phyloP scores from a whole-genome alignment of 2,113 vertebrate species.

The Alosa alosa region DNA sequence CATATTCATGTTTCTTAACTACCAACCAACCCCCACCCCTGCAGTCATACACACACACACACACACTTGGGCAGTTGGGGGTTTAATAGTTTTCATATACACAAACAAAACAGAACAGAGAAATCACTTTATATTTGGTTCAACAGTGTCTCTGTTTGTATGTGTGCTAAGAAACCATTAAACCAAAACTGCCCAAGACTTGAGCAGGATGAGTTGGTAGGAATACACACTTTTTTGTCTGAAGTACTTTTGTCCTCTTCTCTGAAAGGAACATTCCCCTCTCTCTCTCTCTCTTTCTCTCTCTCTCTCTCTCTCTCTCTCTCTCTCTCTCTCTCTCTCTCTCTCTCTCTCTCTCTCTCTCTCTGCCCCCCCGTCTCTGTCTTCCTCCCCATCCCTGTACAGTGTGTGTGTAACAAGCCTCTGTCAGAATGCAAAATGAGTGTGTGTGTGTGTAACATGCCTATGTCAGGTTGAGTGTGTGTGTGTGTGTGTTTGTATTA shows the following conservation, averaged over 20 bases:
- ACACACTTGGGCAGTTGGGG: not conserved
- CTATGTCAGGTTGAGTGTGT: no score
- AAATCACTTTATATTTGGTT: not conserved
- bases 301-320: not conserved
- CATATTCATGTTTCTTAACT: not conserved
- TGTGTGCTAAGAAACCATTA: not conserved
- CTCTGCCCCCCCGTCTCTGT: no score
- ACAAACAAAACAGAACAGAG: not conserved
- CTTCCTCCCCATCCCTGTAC: slow-evolving; percentile 36
- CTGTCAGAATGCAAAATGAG: not conserved
- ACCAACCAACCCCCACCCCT: not conserved
- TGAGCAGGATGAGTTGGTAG: not conserved
- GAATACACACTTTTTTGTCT: not conserved
- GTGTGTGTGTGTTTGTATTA: no score
- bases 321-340: slow-evolving; percentile 47
- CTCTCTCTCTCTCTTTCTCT: not conserved
- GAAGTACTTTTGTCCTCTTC: not conserved
- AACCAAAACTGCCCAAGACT: not conserved
- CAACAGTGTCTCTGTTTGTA: not conserved
- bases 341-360: slow-evolving; percentile 24
- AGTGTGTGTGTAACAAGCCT: slow-evolving; percentile 45
- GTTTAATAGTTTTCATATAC: no score
- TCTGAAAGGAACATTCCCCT: slow-evolving; percentile 10
- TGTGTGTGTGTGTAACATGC: slow-evolving; percentile 53
- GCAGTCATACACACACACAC: not conserved